Conservation (phyloP, 2,888 invertebrate species). For the Polyploca ridens region DNA sequence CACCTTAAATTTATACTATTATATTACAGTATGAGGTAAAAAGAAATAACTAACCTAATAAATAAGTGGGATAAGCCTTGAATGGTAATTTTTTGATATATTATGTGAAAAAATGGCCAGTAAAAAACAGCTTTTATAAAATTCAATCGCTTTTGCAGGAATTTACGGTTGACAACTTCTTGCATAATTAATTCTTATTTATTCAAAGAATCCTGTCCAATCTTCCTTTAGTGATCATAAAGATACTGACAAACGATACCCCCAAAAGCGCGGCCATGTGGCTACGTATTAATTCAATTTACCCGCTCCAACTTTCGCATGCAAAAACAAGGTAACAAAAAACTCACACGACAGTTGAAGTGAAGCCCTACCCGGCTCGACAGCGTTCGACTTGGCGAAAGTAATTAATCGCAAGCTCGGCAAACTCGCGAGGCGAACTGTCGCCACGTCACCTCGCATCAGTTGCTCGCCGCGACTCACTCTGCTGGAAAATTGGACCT, state of each 20-base stretch:
- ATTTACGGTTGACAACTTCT: too few species aligned
- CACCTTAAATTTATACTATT: too few species aligned
- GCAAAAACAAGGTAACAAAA: slow-evolving; percentile 66
- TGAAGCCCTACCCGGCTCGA: slow-evolving; percentile 65
- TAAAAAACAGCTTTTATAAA: too few species aligned
- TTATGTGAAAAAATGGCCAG: too few species aligned
- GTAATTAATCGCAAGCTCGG: slow-evolving; percentile 73
- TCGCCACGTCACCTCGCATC: slow-evolving; percentile 77
- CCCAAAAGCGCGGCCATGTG: slow-evolving; percentile 20
- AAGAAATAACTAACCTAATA: too few species aligned
- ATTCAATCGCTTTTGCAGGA: too few species aligned
- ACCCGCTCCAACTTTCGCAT: slow-evolving; percentile 40
- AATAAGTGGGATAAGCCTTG: too few species aligned
- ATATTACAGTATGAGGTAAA: too few species aligned
- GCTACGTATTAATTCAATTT: slow-evolving; percentile 43
- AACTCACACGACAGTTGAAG: slow-evolving; percentile 65
- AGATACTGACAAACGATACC: slow-evolving; percentile 12
- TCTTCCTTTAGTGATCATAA: not conserved
- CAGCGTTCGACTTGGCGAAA: slow-evolving; percentile 67
- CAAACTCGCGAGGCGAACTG: slow-evolving; percentile 57
- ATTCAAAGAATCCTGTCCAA: not conserved
- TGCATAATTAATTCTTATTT: not conserved
- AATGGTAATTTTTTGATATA: too few species aligned
- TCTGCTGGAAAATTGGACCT: slow-evolving; percentile 78
- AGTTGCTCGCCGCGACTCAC: slow-evolving; percentile 59